phyloP scores from a whole-genome alignment of 2,888 invertebrate species.

The Sphaeridia pumilis region DNA sequence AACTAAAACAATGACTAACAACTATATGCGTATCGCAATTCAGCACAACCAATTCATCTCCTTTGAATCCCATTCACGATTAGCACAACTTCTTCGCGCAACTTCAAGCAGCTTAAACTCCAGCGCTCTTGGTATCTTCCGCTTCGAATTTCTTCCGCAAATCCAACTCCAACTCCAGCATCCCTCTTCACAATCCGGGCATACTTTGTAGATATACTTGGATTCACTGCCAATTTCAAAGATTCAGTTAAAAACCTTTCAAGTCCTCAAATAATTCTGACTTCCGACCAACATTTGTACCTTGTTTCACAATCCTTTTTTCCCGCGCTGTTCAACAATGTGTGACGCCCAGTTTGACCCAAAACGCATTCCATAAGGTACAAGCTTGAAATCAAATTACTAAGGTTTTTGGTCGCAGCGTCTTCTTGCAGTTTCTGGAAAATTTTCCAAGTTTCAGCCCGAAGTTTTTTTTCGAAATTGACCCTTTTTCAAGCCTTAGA shows the following conservation, averaged over 20 bases:
- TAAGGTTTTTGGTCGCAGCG: background rate
- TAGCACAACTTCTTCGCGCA: background rate
- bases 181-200: too few relatives aligned
- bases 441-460: background rate
- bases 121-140: background rate
- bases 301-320: too few relatives aligned
- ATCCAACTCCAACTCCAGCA: too few relatives aligned
- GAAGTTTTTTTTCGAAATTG: background rate
- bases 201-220: too few relatives aligned
- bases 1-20: too few relatives aligned
- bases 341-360: background rate
- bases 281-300: too few relatives aligned
- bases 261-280: too few relatives aligned
- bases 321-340: background rate
- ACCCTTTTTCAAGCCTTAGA: background rate
- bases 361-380: constrained; percentile 1
- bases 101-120: background rate
- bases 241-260: too few relatives aligned
- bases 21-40: too few relatives aligned
- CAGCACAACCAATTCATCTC: too few relatives aligned
- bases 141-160: too few relatives aligned
- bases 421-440: background rate
- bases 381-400: background rate
- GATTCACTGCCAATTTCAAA: background rate
- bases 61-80: too few relatives aligned